Conservation (phyloP, 2,797 vertebrate genomes). For the Hapalemur alaotrensis region DNA sequence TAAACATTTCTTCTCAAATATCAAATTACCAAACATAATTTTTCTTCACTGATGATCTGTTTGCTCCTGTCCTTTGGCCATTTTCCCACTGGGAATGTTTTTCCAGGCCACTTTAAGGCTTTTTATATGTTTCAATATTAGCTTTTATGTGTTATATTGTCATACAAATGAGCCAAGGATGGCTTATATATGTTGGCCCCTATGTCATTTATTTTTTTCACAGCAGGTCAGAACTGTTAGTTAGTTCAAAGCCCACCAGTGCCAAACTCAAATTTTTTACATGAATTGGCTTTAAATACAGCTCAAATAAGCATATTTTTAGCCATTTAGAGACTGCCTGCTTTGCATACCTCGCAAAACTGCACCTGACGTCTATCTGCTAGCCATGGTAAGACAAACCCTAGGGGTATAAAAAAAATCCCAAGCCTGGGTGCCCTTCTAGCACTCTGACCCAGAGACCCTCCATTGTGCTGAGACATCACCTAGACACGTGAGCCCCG, state of each 20-base stretch:
- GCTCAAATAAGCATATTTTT: neutral
- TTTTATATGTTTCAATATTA: neutral
- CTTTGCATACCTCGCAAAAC: neutral
- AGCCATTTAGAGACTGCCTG: neutral
- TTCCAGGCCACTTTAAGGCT: neutral
- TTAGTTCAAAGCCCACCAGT: neutral
- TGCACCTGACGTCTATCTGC: neutral
- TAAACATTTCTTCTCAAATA: conserved; percentile 24
- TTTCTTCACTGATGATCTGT: neutral
- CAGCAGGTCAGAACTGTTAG: neutral
- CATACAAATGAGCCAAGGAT: neutral
- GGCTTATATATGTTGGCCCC: neutral
- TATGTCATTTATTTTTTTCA: neutral
- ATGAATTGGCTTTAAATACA: neutral
- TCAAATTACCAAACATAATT: neutral
- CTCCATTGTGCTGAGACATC: neutral
- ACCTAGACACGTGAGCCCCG: neutral
- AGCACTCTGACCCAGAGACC: neutral
- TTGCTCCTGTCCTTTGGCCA: neutral
- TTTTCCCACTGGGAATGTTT: neutral
- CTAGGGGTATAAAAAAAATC: neutral
- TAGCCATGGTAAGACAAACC: neutral
- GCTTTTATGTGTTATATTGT: neutral
- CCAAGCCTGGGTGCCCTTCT: neutral
- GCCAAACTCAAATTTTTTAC: neutral